Evolutionary conservation across 2,888 invertebrate genomes (phyloP).

Genomic region (Agrochola circellaris): DNA sequence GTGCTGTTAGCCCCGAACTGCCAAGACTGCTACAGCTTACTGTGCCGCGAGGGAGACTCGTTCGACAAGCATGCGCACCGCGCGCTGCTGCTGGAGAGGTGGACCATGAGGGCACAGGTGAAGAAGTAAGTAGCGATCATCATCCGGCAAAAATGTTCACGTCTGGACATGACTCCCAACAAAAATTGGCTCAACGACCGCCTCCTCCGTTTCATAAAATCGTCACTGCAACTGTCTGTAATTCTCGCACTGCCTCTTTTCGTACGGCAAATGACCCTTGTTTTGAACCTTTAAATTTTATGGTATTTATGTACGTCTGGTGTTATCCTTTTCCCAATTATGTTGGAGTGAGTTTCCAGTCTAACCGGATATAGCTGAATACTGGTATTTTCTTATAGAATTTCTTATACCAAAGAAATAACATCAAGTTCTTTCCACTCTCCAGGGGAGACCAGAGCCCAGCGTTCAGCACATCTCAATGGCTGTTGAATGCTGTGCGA

Average conservation of each 20-base stretch:
- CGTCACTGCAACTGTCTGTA: not conserved
- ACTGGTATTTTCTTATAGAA: not conserved
- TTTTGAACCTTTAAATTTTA: not conserved
- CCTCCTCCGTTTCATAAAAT: not conserved
- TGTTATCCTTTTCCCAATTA: too few species aligned
- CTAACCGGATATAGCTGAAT: too few species aligned
- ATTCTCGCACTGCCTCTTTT: not conserved
- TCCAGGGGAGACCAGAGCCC: constrained; percentile 86
- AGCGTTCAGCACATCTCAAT: constrained; percentile 91
- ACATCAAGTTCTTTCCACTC: constrained; percentile 28
- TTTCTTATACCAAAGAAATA: not conserved
- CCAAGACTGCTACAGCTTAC: constrained; percentile 90
- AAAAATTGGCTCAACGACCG: not conserved
- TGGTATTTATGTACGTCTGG: too few species aligned
- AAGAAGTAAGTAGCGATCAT: constrained; percentile 78
- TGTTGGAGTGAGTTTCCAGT: too few species aligned
- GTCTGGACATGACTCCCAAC: not conserved
- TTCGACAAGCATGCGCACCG: constrained; percentile 81
- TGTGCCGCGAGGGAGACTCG: constrained; percentile 80
- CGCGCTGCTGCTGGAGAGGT: constrained; percentile 94
- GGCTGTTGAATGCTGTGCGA: constrained; percentile 97
- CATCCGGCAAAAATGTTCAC: not conserved
- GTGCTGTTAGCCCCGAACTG: constrained; percentile 94
- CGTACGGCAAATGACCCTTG: not conserved
- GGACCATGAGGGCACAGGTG: constrained; percentile 93